Base-by-base conservation (phyloP, 2,113 vertebrate species). In the Nettapus auritus region DNA sequence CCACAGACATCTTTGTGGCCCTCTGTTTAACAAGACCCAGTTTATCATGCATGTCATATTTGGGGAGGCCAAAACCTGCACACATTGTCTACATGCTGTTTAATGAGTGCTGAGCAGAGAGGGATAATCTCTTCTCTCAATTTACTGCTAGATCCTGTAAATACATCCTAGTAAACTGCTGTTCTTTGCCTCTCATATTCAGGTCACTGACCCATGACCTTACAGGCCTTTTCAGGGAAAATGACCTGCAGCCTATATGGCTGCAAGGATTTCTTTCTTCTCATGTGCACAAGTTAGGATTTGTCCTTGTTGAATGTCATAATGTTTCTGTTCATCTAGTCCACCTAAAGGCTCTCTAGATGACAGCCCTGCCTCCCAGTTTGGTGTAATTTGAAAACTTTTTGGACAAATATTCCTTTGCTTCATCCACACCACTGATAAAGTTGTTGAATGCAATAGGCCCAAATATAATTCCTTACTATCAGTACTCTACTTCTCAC, bases 31-130 rank as follows among this genome's bases (percentile, higher is more conserved):
- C 28, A 63, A 12, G 16, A 21, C 25, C 10, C 22, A n/a, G 9
- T 56, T 71, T 82, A 26, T 31, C 46, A 40, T 1, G 3, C 22
- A 3, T 21, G 25, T 34, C 12, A 71, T 68, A 9, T 42, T 95
- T 81, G 11, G 6, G 31, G n/a, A 84, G 9, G 17, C 7, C 19
- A 63, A 44, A 81, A 59, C 34, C n/a, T 59, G n/a, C 21, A 36
- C 3, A 4, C 3, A 38, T 0, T 33, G 21, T 9, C 17, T 77
- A 36, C 17, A 6, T 4, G 14, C 22, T 69, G 13, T 22, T 55
- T 77, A 74, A 34, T 4, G 5, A 28, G 13, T 13, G 4, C 29
- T 53, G 40, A 84, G 46, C 14, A 64, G 36, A 64, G n/a, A 2
- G 13, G n/a, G 3, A 48, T 13, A 48, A 63, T 18, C 11, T 18